A percentile compares a stretch with the other conserved stretches of the same genome.
Conservation (phyloP, 2,797 vertebrate genomes). For the Pseudotriccus pelzelni region DNA sequence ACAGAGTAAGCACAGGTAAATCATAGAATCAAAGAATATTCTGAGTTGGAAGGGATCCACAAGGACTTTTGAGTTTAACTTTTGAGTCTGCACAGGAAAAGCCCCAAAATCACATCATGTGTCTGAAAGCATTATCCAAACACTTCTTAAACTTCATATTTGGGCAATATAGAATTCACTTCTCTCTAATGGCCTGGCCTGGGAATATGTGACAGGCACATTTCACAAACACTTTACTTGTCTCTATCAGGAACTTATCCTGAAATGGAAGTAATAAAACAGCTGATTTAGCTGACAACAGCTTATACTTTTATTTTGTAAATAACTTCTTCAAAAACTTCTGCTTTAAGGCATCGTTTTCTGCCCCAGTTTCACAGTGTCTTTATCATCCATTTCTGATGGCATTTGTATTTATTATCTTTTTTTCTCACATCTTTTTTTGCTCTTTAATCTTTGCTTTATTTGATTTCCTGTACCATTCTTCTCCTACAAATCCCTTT, state of each 20-base stretch:
- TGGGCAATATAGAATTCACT: neutral
- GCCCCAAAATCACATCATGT: neutral
- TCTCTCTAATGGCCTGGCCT: neutral
- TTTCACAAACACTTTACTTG: neutral
- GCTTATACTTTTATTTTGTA: neutral
- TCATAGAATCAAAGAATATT: neutral
- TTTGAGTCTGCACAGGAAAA: neutral
- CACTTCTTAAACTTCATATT: neutral
- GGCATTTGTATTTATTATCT: neutral
- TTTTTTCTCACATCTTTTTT: neutral
- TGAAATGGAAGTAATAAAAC: neutral
- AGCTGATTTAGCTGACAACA: neutral
- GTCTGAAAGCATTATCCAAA: neutral
- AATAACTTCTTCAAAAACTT: neutral
- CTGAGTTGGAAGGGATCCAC: neutral
- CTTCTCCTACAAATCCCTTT: neutral
- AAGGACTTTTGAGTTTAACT: rapidly evolving
- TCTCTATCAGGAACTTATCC: neutral
- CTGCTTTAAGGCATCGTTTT: neutral
- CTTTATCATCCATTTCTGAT: neutral
- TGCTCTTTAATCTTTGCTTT: neutral
- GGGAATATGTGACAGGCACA: neutral
- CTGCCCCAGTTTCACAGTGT: rapidly evolving
- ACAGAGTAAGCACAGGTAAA: neutral
- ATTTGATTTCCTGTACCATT: neutral